Evolutionary conservation across 2,888 invertebrate genomes (phyloP), one percentile per base, ranked within the genome.

Genomic region (Agriopis leucophaearia): DNA sequence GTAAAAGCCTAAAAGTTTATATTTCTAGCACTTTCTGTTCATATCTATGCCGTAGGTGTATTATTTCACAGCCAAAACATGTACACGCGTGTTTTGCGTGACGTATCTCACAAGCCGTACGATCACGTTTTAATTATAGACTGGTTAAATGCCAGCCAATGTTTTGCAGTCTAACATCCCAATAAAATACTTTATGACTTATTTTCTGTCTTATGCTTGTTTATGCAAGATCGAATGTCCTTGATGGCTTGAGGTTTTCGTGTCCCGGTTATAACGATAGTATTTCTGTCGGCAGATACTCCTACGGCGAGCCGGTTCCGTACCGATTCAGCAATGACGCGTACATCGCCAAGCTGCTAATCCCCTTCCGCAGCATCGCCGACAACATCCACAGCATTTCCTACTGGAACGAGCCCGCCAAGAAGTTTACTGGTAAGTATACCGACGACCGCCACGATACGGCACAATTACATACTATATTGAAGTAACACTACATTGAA

Each of bases 361-460:
- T 95, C 78, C 96, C 96, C 2, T 91, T 95, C 65, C 95, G 95
- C 75, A 95, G 95, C 82, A 94, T 96, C 65, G 91, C 94, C 72
- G 95, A 95, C 80, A 94, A 95, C 78, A 95, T 96, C 70, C 94
- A 95, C 77, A 94, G 92, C 79, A 93, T 96, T 74, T 95, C 95
- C 10, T 96, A 95, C 91, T 97, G 96, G 89, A 94, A 95, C 51
- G 96, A 96, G 74, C 96, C 96, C 69, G 95, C 95, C 73, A 95
- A 94, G 82, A 96, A 93, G 88, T 96, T 95, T 88, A 95, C 96
- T 88, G 96, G 96, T 96, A 94, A 85, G 87, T 80, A 71, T 74
- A 64, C 65, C 68, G 74, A 73, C 70, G 66, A 72, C 55, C 64
- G 54, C 64, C 70, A 67, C 67, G 58, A 70, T 75, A 78, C 72